Evolutionary conservation across 2,888 invertebrate species (phyloP), one percentile per base, ranked within the genome.

Genomic region (Tipula confusa): DNA sequence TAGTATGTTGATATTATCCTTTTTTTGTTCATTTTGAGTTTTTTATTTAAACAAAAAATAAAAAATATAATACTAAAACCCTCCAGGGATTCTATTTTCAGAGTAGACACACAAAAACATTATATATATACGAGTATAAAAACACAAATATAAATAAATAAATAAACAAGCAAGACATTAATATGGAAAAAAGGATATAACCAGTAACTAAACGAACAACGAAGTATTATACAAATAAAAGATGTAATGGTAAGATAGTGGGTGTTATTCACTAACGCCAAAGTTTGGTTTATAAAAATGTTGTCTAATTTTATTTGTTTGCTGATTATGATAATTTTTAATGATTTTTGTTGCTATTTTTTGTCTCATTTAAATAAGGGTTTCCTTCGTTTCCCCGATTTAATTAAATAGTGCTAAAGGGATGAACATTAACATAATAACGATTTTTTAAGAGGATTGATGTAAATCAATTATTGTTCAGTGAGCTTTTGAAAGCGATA

Each of bases 291-390:
- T 24, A 18, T 64, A 24, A 64, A 64, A 64, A 64, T 64, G 64
- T 64, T 64, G 24, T 64, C 64, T 64, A 64, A 64, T 64, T 64
- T 64, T 64, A 64, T 64, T 64, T 64, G 64, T 64, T 64, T 64
- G 64, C 64, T 24, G 64, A 64, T 64, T 64, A 64, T 64, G 64
- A 3, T 64, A 64, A 64, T 64, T 64, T 64, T 64, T 64, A 24
- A 64, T 64, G 64, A 24, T 64, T 64, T n/a, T n/a, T n/a, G n/a
- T n/a, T n/a, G n/a, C n/a, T n/a, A n/a, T n/a, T n/a, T n/a, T n/a
- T n/a, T n/a, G n/a, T 24, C 64, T 6, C 11, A 3, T 64, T 64
- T 64, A 7, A 24, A 7, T 1, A 24, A 64, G 64, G 64, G 64
- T 64, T 64, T 18, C 9, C 24, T 9, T 13, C 9, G 18, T 9